phyloP scores from a whole-genome alignment of 2,113 vertebrate species.

The Motacilla tschutschensis region DNA sequence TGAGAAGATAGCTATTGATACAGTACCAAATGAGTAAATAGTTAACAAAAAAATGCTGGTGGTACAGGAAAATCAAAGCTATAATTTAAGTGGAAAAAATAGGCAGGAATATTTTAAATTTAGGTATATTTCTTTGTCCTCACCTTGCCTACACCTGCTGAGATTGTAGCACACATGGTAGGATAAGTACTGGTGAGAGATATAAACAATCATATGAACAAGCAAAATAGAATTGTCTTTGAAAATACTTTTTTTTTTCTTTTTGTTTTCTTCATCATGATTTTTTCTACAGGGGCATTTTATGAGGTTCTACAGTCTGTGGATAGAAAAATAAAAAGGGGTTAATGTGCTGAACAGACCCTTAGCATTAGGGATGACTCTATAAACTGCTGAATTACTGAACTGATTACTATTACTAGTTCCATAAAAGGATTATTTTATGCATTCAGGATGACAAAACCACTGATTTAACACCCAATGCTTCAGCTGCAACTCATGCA shows the following conservation, averaged over 20 bases:
- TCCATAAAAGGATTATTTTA: slow-evolving; percentile 12
- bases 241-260: not conserved
- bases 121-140: not conserved
- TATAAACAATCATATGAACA: not conserved
- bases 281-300: not conserved
- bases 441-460: slow-evolving; percentile 10
- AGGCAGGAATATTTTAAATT: not conserved
- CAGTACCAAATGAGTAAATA: not conserved
- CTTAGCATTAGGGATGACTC: not conserved
- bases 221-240: not conserved
- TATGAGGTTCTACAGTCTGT: not conserved
- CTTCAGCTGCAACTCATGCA: not conserved
- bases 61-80: not conserved
- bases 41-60: not conserved
- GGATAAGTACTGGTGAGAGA: not conserved
- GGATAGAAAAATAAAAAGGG: not conserved
- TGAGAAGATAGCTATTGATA: not conserved
- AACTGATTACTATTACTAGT: not conserved
- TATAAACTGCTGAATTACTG: not conserved
- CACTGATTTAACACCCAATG: not conserved
- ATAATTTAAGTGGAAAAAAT: not conserved
- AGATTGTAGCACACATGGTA: not conserved
- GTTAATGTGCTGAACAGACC: not conserved
- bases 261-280: not conserved
- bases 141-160: not conserved